Evolutionary conservation across 92 coral and sea anemone genomes (phyloP).

Genomic region (Epizoanthus illoricatus): DNA sequence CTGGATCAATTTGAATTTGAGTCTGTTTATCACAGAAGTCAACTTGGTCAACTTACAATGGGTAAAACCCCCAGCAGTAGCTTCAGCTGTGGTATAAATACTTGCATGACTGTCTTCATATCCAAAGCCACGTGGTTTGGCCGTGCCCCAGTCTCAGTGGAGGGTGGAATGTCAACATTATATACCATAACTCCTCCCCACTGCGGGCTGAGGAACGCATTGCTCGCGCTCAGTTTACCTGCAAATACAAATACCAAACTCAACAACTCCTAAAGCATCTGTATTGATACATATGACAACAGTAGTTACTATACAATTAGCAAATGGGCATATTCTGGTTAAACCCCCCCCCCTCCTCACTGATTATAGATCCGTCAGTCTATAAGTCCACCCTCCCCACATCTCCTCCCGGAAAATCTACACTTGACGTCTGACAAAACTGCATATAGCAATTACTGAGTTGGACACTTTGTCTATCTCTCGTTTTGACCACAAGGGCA

Average conservation of each 20-base stretch:
- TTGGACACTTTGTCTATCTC: no score
- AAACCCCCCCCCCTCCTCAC: no score
- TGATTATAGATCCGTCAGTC: no score
- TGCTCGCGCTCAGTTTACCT: slow-evolving; percentile 71
- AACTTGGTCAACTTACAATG: slow-evolving; percentile 62
- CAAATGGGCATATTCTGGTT: no score
- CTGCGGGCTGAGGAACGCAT: slow-evolving; percentile 96
- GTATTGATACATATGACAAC: no score
- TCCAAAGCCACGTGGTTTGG: slow-evolving; percentile 64
- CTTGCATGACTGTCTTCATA: slow-evolving; percentile 64
- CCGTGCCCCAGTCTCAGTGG: slow-evolving; percentile 42
- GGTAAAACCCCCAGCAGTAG: slow-evolving; percentile 74
- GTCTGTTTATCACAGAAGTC: background rate
- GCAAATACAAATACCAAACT: background rate
- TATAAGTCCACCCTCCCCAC: no score
- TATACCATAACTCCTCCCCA: slow-evolving; percentile 94
- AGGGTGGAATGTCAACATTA: slow-evolving; percentile 55
- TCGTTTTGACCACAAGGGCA: no score
- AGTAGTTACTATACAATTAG: no score
- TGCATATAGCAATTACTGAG: no score
- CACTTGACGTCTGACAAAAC: no score
- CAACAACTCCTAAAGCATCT: no score
- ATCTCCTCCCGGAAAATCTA: no score
- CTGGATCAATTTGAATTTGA: background rate
- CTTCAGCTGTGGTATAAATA: slow-evolving; percentile 81